Evolutionary conservation across 2,888 invertebrate species (phyloP).

Genomic region (Amorpha juglandis): DNA sequence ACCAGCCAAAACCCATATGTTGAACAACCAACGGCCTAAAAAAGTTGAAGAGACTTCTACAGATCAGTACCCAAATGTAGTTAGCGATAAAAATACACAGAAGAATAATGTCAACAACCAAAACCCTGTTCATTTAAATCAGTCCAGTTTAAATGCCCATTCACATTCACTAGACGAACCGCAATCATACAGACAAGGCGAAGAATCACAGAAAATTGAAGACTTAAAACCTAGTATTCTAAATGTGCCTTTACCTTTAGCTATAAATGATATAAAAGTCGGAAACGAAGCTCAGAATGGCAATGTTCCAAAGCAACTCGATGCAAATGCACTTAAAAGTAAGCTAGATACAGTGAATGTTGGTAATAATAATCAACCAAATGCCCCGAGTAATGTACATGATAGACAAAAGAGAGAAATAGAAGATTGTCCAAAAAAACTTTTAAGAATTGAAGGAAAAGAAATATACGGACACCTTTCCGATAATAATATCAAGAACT

Average conservation of each 20-base stretch:
- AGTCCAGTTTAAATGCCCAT: not conserved
- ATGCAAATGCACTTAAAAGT: conserved; percentile 12
- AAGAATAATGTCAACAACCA: not conserved
- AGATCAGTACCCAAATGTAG: not conserved
- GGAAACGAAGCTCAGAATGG: conserved; percentile 38
- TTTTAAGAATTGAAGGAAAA: conserved; percentile 57
- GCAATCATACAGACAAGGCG: conserved; percentile 69
- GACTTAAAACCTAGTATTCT: conserved; percentile 39
- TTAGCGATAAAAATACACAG: not conserved
- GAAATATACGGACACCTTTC: conserved; percentile 60
- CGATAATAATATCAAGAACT: conserved; percentile 33
- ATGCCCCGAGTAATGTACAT: conserved; percentile 17
- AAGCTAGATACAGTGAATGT: not conserved
- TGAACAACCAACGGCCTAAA: not conserved
- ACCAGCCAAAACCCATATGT: not conserved
- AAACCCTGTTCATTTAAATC: conserved; percentile 1
- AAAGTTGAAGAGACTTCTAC: not conserved
- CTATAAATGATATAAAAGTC: conserved; percentile 47
- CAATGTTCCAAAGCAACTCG: conserved; percentile 15
- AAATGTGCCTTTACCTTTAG: conserved; percentile 61
- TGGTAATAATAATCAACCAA: conserved; percentile 29
- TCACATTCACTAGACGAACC: conserved; percentile 67
- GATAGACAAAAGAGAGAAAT: conserved; percentile 66
- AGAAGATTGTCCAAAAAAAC: conserved; percentile 63
- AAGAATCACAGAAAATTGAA: conserved; percentile 49